phyloP scores from a whole-genome alignment of 2,888 invertebrate species.

The Nemapogon koenigi region DNA sequence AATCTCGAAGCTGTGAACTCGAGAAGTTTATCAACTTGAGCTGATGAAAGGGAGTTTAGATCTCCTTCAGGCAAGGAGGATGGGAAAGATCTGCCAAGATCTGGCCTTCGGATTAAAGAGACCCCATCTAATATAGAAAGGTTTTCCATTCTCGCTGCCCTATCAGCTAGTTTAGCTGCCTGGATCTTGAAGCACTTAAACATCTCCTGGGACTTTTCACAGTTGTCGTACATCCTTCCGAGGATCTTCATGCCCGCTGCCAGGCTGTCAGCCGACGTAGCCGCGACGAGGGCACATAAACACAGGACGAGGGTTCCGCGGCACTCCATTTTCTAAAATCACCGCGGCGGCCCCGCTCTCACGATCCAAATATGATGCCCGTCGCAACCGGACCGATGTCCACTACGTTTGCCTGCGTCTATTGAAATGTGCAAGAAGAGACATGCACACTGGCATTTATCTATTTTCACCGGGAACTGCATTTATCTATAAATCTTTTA shows the following conservation, averaged over 20 bases:
- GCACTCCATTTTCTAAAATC: conserved; percentile 34
- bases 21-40: conserved; percentile 67
- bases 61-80: conserved; percentile 62
- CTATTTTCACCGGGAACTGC: conserved; percentile 66
- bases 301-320: conserved; percentile 48
- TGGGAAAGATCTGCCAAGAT: conserved; percentile 51
- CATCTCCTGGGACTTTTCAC: conserved; percentile 68
- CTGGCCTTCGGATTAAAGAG: conserved; percentile 55
- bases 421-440: conserved; percentile 58
- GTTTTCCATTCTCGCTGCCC: conserved; percentile 68
- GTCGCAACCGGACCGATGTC: conserved; percentile 31
- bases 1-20: conserved; percentile 63
- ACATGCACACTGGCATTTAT: conserved; percentile 60
- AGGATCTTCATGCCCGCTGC: conserved; percentile 53
- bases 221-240: conserved; percentile 66
- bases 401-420: conserved; percentile 47
- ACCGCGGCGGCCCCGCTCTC: conserved; percentile 28
- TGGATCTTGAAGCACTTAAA: conserved; percentile 76
- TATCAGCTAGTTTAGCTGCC: conserved; percentile 69
- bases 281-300: conserved; percentile 33
- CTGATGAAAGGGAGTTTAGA: conserved; percentile 64
- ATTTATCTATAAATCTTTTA: conserved; percentile 66
- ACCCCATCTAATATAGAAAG: conserved; percentile 70
- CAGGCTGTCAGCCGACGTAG: conserved; percentile 42
- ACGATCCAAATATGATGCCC: conserved; percentile 17